phyloP scores from a whole-genome alignment of 2,888 invertebrate genomes.

The Penaeus monodon region DNA sequence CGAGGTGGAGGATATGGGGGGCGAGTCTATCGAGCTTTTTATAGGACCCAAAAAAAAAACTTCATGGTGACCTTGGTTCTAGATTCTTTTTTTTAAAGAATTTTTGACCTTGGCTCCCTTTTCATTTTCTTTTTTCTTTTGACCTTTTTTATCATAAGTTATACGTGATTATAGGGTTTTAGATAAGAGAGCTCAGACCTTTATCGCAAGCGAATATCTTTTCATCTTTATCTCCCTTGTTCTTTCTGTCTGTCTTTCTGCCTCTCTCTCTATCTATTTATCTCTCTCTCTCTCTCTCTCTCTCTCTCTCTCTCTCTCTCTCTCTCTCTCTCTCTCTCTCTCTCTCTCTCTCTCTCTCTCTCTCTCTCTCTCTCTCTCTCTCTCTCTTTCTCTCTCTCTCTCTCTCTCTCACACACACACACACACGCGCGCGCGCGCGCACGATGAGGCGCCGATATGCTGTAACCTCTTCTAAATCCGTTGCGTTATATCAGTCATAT shows the following conservation, averaged over 20 bases:
- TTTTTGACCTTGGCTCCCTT: background rate
- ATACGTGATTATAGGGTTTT: too few relatives aligned
- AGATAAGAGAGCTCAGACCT: too few relatives aligned
- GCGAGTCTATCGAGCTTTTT: too few relatives aligned
- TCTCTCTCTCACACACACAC: too few relatives aligned
- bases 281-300: background rate
- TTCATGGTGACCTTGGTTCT: background rate
- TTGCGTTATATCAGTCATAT: too few relatives aligned
- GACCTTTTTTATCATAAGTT: too few relatives aligned
- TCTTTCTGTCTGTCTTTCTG: background rate
- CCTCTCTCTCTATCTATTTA: background rate
- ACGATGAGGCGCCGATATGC: too few relatives aligned
- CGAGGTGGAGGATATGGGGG: background rate
- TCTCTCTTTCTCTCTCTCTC: background rate
- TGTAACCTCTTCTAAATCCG: too few relatives aligned
- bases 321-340: background rate
- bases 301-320: background rate
- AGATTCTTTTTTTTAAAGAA: background rate
- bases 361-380: background rate
- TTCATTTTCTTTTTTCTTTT: background rate
- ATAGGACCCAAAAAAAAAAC: too few relatives aligned
- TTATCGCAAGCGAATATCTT: too few relatives aligned
- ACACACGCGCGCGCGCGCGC: too few relatives aligned
- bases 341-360: background rate
- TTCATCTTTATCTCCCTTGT: background rate